phyloP scores from a whole-genome alignment of 2,113 vertebrate genomes.

The Nibea albiflora region DNA sequence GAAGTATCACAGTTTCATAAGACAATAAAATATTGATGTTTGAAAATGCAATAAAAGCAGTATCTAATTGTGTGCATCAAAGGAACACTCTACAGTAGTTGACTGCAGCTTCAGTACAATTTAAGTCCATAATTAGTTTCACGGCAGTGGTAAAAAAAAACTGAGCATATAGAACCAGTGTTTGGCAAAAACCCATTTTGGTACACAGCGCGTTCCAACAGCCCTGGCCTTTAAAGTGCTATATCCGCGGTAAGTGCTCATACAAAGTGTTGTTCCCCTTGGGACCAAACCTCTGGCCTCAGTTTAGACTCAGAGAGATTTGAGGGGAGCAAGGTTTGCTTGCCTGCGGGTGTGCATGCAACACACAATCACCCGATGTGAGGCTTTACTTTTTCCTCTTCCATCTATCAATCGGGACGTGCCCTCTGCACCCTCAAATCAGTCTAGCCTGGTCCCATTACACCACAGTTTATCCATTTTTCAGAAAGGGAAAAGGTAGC shows the following conservation, averaged over 20 bases:
- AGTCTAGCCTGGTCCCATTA: conserved; percentile 69
- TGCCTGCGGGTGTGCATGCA: conserved; percentile 53
- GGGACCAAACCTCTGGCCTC: conserved; percentile 70
- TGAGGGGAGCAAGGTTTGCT: conserved; percentile 60
- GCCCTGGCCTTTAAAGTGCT: conserved; percentile 63
- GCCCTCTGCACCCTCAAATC: conserved; percentile 70
- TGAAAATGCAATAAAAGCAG: not conserved
- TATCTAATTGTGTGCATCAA: not conserved
- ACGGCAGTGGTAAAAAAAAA: not conserved
- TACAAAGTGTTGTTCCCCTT: conserved; percentile 63
- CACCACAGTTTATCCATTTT: conserved; percentile 65
- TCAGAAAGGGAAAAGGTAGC: conserved; percentile 23
- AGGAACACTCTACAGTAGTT: not conserved
- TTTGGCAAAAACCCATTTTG: conserved; percentile 35
- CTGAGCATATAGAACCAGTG: conserved; percentile 9
- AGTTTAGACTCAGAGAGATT: conserved; percentile 74
- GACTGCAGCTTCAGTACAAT: not conserved
- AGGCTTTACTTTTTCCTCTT: conserved; percentile 66
- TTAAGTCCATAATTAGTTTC: conserved; percentile 12
- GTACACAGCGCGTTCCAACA: conserved; percentile 42
- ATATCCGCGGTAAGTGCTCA: conserved; percentile 73
- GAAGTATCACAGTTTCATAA: not conserved
- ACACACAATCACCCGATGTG: conserved; percentile 61
- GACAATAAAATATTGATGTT: conserved; percentile 3
- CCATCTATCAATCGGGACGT: conserved; percentile 73